phyloP scores from a whole-genome alignment of 2,113 vertebrate genomes.

The Burhinus oedicnemus region DNA sequence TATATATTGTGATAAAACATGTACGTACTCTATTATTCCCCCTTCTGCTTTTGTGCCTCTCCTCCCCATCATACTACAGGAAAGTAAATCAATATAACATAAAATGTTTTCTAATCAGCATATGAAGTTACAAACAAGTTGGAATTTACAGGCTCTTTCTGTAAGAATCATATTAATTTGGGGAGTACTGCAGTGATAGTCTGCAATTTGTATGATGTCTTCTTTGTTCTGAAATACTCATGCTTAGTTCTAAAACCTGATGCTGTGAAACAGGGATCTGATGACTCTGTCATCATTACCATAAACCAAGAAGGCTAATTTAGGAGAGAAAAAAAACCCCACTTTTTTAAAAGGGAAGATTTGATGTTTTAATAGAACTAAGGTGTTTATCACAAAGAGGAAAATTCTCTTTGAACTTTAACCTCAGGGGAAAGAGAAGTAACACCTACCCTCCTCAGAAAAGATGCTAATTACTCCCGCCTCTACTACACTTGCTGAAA shows the following conservation, averaged over 20 bases:
- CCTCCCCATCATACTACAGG: background rate
- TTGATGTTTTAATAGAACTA: constrained; percentile 3
- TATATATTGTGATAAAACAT: background rate
- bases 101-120: background rate
- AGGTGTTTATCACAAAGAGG: background rate
- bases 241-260: background rate
- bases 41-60: background rate
- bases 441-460: background rate
- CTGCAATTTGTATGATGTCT: background rate
- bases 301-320: background rate
- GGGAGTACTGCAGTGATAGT: background rate
- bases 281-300: background rate
- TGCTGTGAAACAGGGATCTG: background rate
- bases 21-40: background rate
- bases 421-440: background rate
- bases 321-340: background rate
- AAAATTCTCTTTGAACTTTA: constrained; percentile 33
- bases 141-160: background rate
- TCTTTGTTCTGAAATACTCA: background rate
- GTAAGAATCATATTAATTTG: background rate
- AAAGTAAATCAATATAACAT: background rate
- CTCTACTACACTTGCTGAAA: constrained; percentile 23
- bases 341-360: background rate
- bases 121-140: background rate
- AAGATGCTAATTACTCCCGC: background rate